A percentile compares a stretch with the other conserved stretches of the same genome.
These are phyloP conservation scores for Drosophila dives DNA, from an alignment of 2,888 invertebrate species.

Conservation along the genomic window DNA sequence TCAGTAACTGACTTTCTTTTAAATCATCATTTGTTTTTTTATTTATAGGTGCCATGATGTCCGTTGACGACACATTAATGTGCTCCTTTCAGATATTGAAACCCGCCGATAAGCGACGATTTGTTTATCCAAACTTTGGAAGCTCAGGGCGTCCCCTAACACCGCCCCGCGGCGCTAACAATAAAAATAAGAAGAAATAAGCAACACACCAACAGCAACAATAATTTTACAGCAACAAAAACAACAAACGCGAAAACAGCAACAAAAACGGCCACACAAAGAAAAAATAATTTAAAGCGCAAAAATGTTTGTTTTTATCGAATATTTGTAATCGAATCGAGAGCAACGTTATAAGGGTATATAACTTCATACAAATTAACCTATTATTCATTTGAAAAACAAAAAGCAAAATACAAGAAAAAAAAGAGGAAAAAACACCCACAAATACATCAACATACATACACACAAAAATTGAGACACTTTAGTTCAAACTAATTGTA, in stretches of 20 bases:
- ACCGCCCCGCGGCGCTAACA: slow-evolving; percentile 97
- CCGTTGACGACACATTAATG: slow-evolving; percentile 99
- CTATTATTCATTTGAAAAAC: slow-evolving; percentile 63
- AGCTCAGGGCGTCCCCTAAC: slow-evolving; percentile 98
- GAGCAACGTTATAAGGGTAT: slow-evolving; percentile 72
- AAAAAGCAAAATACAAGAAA: slow-evolving; percentile 33
- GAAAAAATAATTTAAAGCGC: slow-evolving; percentile 43
- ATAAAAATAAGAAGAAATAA: slow-evolving; percentile 98
- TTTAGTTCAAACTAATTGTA: slow-evolving; percentile 75
- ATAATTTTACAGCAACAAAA: slow-evolving; percentile 36
- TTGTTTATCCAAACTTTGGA: slow-evolving; percentile 95
- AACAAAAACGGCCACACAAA: slow-evolving; percentile 48
- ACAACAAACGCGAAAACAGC: slow-evolving; percentile 33
- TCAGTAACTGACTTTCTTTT: not conserved
- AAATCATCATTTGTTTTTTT: slow-evolving; percentile 1
- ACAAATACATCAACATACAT: slow-evolving; percentile 35
- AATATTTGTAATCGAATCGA: slow-evolving; percentile 76
- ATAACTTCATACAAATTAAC: slow-evolving; percentile 65
- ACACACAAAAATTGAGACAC: slow-evolving; percentile 65
- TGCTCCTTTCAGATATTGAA: slow-evolving; percentile 99
- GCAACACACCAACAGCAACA: slow-evolving; percentile 75
- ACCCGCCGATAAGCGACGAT: slow-evolving; percentile 99
- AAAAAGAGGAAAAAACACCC: slow-evolving; percentile 27
- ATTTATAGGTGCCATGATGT: slow-evolving; percentile 95
- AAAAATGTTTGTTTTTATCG: slow-evolving; percentile 69